Evolutionary conservation across 2,113 vertebrate genomes (phyloP), one percentile per base, ranked within the genome.

Genomic region (Brachypteracias leptosomus): DNA sequence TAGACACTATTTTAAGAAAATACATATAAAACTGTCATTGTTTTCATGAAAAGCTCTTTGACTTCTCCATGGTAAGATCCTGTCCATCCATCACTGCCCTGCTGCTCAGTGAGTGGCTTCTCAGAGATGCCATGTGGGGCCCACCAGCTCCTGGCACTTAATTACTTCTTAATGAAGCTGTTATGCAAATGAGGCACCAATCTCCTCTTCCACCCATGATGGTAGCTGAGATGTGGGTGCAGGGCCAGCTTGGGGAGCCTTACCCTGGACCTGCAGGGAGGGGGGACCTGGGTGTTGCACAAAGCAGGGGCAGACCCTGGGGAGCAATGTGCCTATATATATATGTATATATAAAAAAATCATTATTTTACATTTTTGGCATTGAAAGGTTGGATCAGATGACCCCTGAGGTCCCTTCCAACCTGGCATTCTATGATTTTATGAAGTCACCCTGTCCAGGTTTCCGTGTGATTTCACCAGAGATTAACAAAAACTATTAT

Each of bases 271-370:
- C 46, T 15, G 57, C 0, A 4, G 63, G 58, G 6, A 54, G 51
- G 65, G 18, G 24, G 29, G 49, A 11, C 22, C 6, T 0, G 22
- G 63, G 55, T 40, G 62, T 63, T 83, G 80, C 72, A n/a, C 8
- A 2, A 47, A 54, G 59, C 65, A 28, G 28, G 31, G 26, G 7
- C 49, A 55, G 61, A 38, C 68, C 63, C 26, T 7, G 16, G 58
- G 33, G 6, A 0, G 51, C 0, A 16, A 25, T 1, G 73, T n/a
- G 35, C 65, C 90, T n/a, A n/a, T n/a, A n/a, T n/a, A n/a, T n/a
- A n/a, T n/a, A n/a, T n/a, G n/a, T n/a, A n/a, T n/a, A n/a, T n/a
- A n/a, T n/a, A n/a, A n/a, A n/a, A n/a, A n/a, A n/a, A n/a, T n/a
- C n/a, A n/a, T n/a, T n/a, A n/a, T n/a, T n/a, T n/a, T n/a, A n/a